phyloP scores from a whole-genome alignment of 2,797 vertebrate genomes.

The Coregonus ussuriensis region DNA sequence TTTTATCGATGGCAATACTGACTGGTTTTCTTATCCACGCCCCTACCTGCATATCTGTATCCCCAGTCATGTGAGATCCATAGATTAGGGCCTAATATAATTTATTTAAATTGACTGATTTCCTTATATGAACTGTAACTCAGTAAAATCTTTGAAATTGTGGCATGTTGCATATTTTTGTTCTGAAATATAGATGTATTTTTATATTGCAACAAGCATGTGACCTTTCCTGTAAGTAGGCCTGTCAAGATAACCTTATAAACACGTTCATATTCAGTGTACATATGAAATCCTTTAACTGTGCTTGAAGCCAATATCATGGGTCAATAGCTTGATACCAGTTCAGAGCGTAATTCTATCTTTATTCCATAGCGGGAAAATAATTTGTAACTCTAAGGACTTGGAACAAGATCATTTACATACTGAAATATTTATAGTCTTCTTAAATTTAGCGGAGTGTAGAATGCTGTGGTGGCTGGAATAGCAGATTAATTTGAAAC shows the following conservation, averaged over 20 bases:
- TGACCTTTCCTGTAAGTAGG: conserved; percentile 1
- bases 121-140: no score
- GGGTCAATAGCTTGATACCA: conserved; percentile 43
- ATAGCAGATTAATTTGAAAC: conserved; percentile 50
- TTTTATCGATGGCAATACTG: no score
- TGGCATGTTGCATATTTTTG: no score
- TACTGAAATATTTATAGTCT: conserved; percentile 66
- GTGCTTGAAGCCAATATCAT: conserved; percentile 34
- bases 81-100: no score
- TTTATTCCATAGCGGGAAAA: conserved; percentile 34
- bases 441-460: conserved; percentile 54
- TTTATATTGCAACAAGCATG: neutral
- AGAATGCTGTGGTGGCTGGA: conserved; percentile 45
- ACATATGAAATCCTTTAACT: conserved; percentile 32
- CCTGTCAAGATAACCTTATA: neutral
- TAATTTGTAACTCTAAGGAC: conserved; percentile 52
- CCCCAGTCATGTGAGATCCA: no score
- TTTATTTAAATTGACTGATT: no score
- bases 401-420: conserved; percentile 54
- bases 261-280: conserved; percentile 28
- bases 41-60: no score
- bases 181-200: neutral
- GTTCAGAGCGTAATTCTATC: conserved; percentile 49
- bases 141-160: no score
- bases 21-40: no score